These are phyloP conservation scores for Epicampocera succincta DNA, from an alignment of 2,888 invertebrate species.

Conservation along the genomic window DNA sequence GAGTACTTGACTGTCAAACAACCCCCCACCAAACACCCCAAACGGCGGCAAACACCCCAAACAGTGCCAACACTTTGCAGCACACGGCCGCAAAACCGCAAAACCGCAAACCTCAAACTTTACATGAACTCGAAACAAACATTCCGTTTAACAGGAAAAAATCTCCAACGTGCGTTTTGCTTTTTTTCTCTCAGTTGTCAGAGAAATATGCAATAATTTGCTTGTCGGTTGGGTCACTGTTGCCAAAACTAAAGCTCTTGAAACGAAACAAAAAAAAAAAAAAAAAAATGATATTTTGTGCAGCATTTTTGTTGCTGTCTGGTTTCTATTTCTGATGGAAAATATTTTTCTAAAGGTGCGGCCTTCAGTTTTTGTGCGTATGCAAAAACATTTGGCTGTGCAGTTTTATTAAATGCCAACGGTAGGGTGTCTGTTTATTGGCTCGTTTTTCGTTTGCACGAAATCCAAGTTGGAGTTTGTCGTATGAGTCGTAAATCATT, in stretches of 20 bases:
- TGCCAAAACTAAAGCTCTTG: constrained; percentile 4
- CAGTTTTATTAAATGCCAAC: constrained; percentile 22
- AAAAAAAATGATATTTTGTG: constrained; percentile 3
- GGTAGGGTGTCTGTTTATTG: neutral
- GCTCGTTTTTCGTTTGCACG: neutral
- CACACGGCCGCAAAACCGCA: neutral
- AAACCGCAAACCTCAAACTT: neutral
- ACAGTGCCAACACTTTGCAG: neutral
- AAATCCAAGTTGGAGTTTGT: neutral
- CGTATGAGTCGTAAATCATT: neutral
- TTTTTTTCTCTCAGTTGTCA: neutral
- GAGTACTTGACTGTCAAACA: constrained; percentile 1
- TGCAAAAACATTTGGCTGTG: constrained; percentile 27
- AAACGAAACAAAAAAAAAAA: constrained; percentile 1
- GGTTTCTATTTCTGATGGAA: neutral
- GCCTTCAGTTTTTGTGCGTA: constrained; percentile 12
- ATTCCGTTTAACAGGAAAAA: neutral
- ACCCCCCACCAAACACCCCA: neutral
- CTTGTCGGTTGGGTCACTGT: constrained; percentile 58
- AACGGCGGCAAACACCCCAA: neutral
- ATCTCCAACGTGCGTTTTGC: constrained; percentile 19
- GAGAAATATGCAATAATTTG: constrained; percentile 34
- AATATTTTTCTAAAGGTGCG: constrained; percentile 30
- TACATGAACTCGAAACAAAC: neutral
- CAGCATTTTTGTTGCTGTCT: constrained; percentile 39